Percentiles rank a stretch among this genome's conserved stretches.
Evolutionary conservation across 1,140 invertebrate species (phyloP).

Genomic region (Hyles euphorbiae): DNA sequence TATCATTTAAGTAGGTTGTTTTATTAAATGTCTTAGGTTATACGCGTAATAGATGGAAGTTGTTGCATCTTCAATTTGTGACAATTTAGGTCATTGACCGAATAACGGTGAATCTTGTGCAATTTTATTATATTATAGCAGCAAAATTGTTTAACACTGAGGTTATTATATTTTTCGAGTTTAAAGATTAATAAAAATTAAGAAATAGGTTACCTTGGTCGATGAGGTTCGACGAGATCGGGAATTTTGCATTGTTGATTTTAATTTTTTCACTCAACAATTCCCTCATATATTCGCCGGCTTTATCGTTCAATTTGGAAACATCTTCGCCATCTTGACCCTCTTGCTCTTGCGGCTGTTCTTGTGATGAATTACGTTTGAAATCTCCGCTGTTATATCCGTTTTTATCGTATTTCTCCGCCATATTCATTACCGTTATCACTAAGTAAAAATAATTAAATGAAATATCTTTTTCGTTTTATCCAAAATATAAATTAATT

Average conservation of each 20-base stretch:
- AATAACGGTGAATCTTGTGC: too few species aligned
- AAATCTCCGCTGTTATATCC: conserved; percentile 76
- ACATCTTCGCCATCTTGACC: conserved; percentile 74
- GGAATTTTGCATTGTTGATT: conserved; percentile 81
- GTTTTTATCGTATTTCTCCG: conserved; percentile 63
- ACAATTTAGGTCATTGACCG: too few species aligned
- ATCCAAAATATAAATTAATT: conserved; percentile 2
- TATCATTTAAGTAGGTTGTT: too few species aligned
- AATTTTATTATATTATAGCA: too few species aligned
- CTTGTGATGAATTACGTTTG: conserved; percentile 68
- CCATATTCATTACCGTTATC: conserved; percentile 30
- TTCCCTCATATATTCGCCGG: conserved; percentile 85
- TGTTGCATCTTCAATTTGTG: too few species aligned
- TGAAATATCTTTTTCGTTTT: not conserved
- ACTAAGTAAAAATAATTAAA: not conserved
- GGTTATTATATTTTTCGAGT: too few species aligned
- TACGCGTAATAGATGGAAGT: too few species aligned
- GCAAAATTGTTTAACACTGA: too few species aligned
- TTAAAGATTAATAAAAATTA: too few species aligned
- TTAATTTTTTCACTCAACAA: conserved; percentile 84
- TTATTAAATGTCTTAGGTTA: too few species aligned
- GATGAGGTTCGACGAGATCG: conserved; percentile 81
- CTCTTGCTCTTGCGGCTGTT: conserved; percentile 31
- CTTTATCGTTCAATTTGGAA: conserved; percentile 78
- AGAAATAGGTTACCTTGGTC: conserved; percentile 80